A percentile compares a stretch with the other conserved stretches of the same genome.
Conservation (phyloP, 2,113 vertebrate genomes). For the Poeciliopsis retropinna region DNA sequence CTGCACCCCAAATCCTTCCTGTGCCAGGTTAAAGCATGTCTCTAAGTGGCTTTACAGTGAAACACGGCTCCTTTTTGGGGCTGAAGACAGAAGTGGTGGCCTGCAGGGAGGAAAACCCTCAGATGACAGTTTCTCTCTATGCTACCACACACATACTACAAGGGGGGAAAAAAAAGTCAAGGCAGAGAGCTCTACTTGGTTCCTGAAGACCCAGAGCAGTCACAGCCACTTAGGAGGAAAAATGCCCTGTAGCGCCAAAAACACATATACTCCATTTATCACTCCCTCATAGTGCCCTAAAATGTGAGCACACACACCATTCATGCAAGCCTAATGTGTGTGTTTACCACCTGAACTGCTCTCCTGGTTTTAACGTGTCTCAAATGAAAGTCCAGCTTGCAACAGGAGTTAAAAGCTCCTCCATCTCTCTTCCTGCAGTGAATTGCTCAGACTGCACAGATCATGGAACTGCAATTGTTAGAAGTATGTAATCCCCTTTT, state of each 20-base stretch:
- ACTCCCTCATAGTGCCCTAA: constrained; percentile 57
- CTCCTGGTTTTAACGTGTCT: constrained; percentile 44
- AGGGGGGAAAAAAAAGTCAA: constrained; percentile 13
- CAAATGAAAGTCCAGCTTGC: constrained; percentile 47
- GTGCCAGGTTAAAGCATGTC: constrained; percentile 21
- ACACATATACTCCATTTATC: constrained; percentile 74
- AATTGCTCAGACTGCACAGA: constrained; percentile 44
- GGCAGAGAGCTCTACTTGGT: constrained; percentile 41
- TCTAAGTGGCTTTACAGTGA: constrained; percentile 46
- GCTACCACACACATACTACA: constrained; percentile 38
- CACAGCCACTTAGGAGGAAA: constrained; percentile 76
- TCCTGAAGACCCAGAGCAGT: constrained; percentile 71
- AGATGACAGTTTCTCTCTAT: constrained; percentile 63
- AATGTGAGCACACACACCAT: constrained; percentile 5
- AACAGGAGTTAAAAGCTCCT: constrained; percentile 30
- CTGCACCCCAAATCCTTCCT: not conserved
- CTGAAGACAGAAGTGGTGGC: constrained; percentile 25
- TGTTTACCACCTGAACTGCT: constrained; percentile 17
- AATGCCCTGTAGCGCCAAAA: constrained; percentile 73
- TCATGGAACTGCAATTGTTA: constrained; percentile 52
- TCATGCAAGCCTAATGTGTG: constrained; percentile 10
- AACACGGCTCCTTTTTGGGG: constrained; percentile 32
- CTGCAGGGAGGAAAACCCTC: constrained; percentile 51
- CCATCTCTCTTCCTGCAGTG: constrained; percentile 28
- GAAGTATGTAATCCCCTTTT: constrained; percentile 24